These are phyloP conservation scores for Cosmia pyralina DNA, from an alignment of 2,888 invertebrate species.

Conservation along the genomic window DNA sequence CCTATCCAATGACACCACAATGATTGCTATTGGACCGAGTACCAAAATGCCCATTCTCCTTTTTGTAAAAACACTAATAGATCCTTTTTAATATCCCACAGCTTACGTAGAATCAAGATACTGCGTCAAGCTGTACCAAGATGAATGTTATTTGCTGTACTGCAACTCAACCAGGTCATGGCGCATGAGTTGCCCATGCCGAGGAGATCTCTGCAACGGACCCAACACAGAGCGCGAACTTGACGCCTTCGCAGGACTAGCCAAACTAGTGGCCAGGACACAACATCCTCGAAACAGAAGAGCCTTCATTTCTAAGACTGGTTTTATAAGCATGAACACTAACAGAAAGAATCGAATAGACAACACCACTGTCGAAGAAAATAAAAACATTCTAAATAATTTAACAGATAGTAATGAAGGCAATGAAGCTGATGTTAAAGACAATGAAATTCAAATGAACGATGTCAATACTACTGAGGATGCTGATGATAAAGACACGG, in stretches of 20 bases:
- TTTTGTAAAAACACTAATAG: not conserved
- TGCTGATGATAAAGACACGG: constrained; percentile 4
- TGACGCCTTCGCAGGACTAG: constrained; percentile 78
- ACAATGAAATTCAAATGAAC: constrained; percentile 21
- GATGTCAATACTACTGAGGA: constrained; percentile 2
- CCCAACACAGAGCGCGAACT: constrained; percentile 79
- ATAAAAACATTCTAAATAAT: constrained; percentile 35
- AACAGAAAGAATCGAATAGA: constrained; percentile 54
- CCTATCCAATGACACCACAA: too few relatives aligned
- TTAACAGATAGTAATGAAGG: constrained; percentile 23
- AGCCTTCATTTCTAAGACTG: constrained; percentile 52
- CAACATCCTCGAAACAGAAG: constrained; percentile 68
- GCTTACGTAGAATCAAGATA: constrained; percentile 84
- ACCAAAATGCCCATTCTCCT: too few relatives aligned
- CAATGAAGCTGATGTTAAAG: constrained; percentile 15
- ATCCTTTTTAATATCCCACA: constrained; percentile 64
- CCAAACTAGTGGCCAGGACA: constrained; percentile 68
- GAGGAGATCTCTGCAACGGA: constrained; percentile 85
- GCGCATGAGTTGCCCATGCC: constrained; percentile 86
- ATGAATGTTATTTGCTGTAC: constrained; percentile 84
- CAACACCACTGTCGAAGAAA: constrained; percentile 48
- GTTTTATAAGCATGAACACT: constrained; percentile 56
- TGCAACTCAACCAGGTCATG: constrained; percentile 84
- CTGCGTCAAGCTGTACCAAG: constrained; percentile 86
- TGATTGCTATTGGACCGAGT: too few relatives aligned